Evolutionary conservation across 2,113 vertebrate species (phyloP).

Genomic region (Upupa epops): DNA sequence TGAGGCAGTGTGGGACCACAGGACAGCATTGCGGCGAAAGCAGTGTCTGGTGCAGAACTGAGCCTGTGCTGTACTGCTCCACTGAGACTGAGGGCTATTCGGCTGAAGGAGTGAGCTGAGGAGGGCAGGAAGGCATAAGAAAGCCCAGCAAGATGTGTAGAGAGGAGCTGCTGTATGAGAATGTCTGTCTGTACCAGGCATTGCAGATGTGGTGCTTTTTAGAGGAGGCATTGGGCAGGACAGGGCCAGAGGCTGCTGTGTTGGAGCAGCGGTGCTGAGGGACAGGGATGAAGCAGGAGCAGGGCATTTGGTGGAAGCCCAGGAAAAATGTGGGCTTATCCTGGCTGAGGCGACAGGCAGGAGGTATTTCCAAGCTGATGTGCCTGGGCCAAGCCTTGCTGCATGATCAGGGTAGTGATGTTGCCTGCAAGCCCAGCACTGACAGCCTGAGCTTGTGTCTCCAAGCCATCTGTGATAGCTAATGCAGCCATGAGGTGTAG

Average conservation of each 20-base stretch:
- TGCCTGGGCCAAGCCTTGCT: background rate
- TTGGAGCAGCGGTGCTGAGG: background rate
- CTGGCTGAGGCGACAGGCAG: background rate
- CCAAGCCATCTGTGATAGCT: background rate
- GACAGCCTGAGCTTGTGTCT: conserved; percentile 30
- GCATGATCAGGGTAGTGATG: background rate
- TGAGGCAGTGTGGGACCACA: background rate
- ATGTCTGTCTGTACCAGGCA: background rate
- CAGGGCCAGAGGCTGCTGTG: background rate
- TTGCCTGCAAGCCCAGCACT: conserved; percentile 5
- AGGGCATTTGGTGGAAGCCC: background rate
- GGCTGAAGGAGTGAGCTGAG: background rate
- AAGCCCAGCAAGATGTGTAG: background rate
- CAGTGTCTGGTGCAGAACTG: accelerated
- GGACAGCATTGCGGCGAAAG: accelerated
- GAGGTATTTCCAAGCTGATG: background rate
- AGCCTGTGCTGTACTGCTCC: background rate
- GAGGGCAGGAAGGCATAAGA: background rate
- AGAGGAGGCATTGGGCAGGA: background rate
- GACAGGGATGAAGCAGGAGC: background rate
- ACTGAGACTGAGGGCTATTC: background rate
- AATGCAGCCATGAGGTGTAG: conserved; percentile 62
- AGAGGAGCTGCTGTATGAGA: background rate
- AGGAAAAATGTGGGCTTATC: background rate
- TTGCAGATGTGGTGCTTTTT: background rate